These are phyloP conservation scores for Peromyscus melanophrys DNA, from an alignment of 2,797 vertebrate species.

Conservation along the genomic window DNA sequence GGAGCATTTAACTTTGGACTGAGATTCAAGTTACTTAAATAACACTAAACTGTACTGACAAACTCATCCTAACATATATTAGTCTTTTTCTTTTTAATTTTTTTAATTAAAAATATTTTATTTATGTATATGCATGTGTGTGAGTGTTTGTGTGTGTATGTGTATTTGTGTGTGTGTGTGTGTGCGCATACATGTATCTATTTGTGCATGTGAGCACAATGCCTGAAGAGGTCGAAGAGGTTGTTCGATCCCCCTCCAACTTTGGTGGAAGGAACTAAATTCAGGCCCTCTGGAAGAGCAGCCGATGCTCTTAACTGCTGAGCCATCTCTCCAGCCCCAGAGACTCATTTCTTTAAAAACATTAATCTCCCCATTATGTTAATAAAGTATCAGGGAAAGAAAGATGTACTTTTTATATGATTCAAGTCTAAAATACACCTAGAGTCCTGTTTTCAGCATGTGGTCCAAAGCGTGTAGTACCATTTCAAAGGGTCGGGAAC, in stretches of 20 bases:
- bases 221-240: not conserved
- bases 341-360: not conserved
- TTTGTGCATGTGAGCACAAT: not conserved
- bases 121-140: not conserved
- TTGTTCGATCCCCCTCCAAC: not conserved
- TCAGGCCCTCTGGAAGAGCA: not conserved
- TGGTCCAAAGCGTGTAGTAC: not conserved
- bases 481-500: not conserved
- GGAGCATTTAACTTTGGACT: not conserved
- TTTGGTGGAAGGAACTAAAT: not conserved
- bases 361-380: not conserved
- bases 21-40: not conserved
- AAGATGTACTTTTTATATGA: not conserved
- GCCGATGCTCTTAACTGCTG: not conserved
- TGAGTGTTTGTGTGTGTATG: too few relatives aligned
- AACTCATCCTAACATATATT: not conserved
- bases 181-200: not conserved
- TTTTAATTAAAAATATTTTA: not conserved
- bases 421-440: not conserved
- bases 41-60: not conserved
- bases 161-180: not conserved
- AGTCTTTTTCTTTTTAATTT: not conserved
- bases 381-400: not conserved
- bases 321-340: not conserved
- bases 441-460: not conserved